These are phyloP conservation scores for Diphyllodes magnificus DNA, from an alignment of 2,113 vertebrate genomes.

Conservation along the genomic window DNA sequence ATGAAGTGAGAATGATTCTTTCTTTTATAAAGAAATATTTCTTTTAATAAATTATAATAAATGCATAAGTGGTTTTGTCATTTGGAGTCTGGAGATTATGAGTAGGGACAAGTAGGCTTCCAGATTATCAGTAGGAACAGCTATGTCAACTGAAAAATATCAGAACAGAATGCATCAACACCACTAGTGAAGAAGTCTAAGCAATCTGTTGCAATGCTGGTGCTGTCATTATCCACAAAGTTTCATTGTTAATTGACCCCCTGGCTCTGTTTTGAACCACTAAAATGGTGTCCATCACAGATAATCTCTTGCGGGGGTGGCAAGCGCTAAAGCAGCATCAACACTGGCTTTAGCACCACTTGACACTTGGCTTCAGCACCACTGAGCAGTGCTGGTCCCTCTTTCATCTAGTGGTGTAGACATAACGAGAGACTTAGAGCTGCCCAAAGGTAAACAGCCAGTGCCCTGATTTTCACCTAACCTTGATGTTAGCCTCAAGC, in stretches of 20 bases:
- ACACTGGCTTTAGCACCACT: background rate
- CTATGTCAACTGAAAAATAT: background rate
- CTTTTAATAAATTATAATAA: background rate
- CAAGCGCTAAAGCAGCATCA: rapidly evolving
- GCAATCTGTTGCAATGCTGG: background rate
- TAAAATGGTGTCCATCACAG: background rate
- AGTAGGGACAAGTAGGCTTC: background rate
- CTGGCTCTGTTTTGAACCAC: background rate
- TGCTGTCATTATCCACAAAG: background rate
- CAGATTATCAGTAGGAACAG: background rate
- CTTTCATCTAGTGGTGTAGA: background rate
- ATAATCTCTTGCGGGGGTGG: background rate
- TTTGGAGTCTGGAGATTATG: background rate
- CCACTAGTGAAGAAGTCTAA: background rate
- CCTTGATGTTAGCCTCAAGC: background rate
- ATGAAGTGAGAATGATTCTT: background rate
- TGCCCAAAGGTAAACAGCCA: background rate
- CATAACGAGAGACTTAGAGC: background rate
- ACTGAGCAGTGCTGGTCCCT: background rate
- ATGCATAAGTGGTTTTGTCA: background rate
- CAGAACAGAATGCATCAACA: background rate
- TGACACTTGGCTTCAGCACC: background rate
- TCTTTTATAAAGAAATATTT: background rate
- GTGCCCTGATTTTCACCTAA: background rate
- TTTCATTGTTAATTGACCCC: background rate